These are phyloP conservation scores for Aurelia aurita complex sp. Pacific DNA, from an alignment of 30 jellyfish, hydroid and myxozoan species.

Conservation along the genomic window DNA sequence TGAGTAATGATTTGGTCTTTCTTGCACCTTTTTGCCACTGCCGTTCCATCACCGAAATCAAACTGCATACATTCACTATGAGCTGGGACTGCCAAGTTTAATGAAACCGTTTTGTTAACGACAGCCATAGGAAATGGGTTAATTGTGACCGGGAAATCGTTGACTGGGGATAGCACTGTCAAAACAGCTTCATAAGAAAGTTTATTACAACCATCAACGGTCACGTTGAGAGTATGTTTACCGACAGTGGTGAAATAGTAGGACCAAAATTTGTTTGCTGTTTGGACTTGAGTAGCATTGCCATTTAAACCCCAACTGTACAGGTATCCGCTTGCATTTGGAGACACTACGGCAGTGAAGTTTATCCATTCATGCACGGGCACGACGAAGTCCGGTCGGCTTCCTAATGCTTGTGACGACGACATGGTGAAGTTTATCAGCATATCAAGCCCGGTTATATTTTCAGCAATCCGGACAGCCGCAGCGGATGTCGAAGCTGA, in stretches of 20 bases:
- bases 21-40: constrained; percentile 1
- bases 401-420: constrained; percentile 27
- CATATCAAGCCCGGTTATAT: constrained; percentile 8
- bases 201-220: constrained; percentile 36
- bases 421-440: constrained; percentile 28
- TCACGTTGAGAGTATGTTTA: neutral
- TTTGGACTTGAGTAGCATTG: neutral
- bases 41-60: constrained; percentile 18
- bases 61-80: constrained; percentile 40
- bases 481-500: constrained; percentile 1
- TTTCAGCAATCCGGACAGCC: constrained; percentile 29
- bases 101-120: constrained; percentile 7
- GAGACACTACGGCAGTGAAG: constrained; percentile 35
- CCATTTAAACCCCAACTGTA: constrained; percentile 42
- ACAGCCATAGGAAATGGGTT: constrained; percentile 41
- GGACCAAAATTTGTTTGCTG: constrained; percentile 6
- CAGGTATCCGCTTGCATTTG: constrained; percentile 18
- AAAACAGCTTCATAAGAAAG: neutral
- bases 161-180: constrained; percentile 29
- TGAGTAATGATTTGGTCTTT: neutral
- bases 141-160: constrained; percentile 15
- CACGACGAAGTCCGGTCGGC: constrained; percentile 5
- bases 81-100: constrained; percentile 16
- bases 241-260: constrained; percentile 15
- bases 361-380: constrained; percentile 24